A percentile compares a stretch with the other conserved stretches of the same genome.
Conservation (phyloP, 2,888 invertebrate genomes). For the Sarcophaga rosellei region DNA sequence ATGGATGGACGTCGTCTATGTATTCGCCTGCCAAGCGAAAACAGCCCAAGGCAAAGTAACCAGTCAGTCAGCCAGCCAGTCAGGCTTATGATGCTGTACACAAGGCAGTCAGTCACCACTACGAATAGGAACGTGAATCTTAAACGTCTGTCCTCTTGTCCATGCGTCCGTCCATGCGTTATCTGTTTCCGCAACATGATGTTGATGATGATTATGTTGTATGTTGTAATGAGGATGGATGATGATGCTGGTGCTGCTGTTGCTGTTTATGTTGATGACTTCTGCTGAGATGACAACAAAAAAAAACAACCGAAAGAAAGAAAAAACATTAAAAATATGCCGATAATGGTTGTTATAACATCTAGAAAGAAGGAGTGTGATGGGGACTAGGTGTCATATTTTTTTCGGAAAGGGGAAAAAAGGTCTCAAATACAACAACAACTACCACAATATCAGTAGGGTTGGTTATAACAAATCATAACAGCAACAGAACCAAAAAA, state of each 20-base stretch:
- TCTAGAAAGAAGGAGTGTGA: not conserved
- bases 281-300: constrained; percentile 64
- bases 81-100: too few relatives aligned
- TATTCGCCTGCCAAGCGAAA: not conserved
- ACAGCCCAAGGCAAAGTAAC: not conserved
- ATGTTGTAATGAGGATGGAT: constrained; percentile 67
- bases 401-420: constrained; percentile 37
- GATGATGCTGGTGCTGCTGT: constrained; percentile 58
- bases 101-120: not conserved
- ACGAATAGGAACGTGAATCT: constrained; percentile 35
- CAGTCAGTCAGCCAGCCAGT: constrained; percentile 37
- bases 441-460: not conserved
- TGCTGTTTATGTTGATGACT: constrained; percentile 76
- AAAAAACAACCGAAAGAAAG: too few relatives aligned
- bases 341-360: constrained; percentile 52
- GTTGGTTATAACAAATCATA: constrained; percentile 52
- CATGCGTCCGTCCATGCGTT: constrained; percentile 76
- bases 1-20: constrained; percentile 14
- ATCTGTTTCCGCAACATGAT: constrained; percentile 79
- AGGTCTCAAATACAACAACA: constrained; percentile 30
- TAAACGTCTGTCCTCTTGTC: constrained; percentile 49
- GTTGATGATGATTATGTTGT: constrained; percentile 66
- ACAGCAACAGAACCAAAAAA: too few relatives aligned
- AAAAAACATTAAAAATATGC: constrained; percentile 39
- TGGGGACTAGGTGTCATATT: constrained; percentile 43